Conservation (phyloP, 2,113 vertebrate genomes). For the Promerops cafer region DNA sequence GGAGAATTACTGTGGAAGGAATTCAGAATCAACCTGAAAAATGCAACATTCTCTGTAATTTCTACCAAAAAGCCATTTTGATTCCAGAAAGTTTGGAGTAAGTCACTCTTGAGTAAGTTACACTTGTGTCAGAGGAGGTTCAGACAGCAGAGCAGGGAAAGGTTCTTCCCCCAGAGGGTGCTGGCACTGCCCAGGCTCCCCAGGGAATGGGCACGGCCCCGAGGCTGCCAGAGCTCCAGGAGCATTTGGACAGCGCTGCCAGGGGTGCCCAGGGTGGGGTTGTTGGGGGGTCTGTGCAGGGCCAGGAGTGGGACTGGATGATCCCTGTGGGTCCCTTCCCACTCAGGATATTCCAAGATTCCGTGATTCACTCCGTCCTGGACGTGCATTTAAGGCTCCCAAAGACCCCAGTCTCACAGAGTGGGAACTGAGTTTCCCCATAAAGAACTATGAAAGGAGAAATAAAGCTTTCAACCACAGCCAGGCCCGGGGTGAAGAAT, state of each 20-base stretch:
- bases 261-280: neutral
- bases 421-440: neutral
- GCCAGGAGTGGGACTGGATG: fast-evolving
- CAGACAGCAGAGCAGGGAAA: neutral
- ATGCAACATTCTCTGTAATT: neutral
- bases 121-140: fast-evolving
- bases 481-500: neutral
- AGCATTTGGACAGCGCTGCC: fast-evolving
- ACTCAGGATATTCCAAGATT: neutral
- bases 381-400: neutral
- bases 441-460: neutral
- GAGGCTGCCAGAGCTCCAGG: neutral
- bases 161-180: neutral
- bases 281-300: neutral
- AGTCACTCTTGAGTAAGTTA: neutral
- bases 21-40: neutral
- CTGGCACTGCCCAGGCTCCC: neutral
- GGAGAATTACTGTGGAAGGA: neutral
- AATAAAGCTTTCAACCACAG: neutral
- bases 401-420: fast-evolving
- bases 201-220: neutral
- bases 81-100: neutral
- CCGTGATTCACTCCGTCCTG: neutral
- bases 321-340: neutral
- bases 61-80: neutral